A percentile compares a stretch with the other conserved stretches of the same genome.
Conservation (phyloP, 92 coral and sea anemone genomes). For the Parazoanthus swiftii region DNA sequence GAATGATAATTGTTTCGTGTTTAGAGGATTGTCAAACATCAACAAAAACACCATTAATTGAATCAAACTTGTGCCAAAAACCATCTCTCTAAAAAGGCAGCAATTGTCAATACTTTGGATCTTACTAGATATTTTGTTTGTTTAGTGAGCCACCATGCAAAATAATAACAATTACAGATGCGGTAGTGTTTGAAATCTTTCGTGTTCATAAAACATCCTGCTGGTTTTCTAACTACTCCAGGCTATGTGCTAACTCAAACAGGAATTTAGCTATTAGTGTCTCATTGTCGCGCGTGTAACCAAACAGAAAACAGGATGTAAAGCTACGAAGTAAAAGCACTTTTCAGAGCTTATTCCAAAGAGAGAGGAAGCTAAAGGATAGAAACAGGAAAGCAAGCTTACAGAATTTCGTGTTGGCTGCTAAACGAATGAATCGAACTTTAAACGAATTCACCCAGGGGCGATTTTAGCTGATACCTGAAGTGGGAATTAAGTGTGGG, state of each 20-base stretch:
- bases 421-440: neutral
- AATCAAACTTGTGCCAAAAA: neutral
- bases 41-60: neutral
- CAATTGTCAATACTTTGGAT: neutral
- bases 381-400: neutral
- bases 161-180: neutral
- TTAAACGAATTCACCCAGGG: conserved; percentile 5
- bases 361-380: neutral
- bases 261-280: conserved; percentile 22
- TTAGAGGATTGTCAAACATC: neutral
- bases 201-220: neutral
- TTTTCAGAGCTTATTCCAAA: neutral
- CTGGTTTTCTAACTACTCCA: neutral
- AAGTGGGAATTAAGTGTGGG: neutral
- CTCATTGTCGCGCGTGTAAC: conserved; percentile 5
- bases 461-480: neutral
- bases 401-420: neutral
- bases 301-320: neutral
- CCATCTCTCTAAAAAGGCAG: neutral
- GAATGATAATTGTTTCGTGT: neutral
- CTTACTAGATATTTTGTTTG: neutral
- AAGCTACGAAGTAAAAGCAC: neutral
- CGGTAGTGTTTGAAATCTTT: neutral
- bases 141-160: neutral
- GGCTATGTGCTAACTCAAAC: conserved; percentile 23